These are phyloP conservation scores for Zingel zingel DNA, from an alignment of 2,113 vertebrate species.

Conservation along the genomic window DNA sequence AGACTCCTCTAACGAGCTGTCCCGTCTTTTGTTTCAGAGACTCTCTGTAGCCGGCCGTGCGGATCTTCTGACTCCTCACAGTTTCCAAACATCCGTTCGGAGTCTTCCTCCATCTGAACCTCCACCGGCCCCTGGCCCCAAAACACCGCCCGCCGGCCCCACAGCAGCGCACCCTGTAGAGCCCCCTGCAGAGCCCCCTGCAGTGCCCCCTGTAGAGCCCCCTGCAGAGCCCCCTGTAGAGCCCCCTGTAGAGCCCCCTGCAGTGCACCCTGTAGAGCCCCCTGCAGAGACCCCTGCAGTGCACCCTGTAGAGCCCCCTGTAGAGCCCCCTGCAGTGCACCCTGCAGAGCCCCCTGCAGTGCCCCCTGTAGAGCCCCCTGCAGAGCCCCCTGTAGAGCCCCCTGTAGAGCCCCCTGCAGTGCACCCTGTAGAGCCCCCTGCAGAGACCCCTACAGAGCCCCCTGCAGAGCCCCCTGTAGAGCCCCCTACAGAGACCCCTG, in stretches of 20 bases:
- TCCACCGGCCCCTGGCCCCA: not conserved
- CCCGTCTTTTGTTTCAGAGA: slow-evolving; percentile 62
- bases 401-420: no score
- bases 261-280: not conserved
- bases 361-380: no score
- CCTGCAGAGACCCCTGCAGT: not conserved
- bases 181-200: no score
- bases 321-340: not conserved
- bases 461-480: no score
- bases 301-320: no score
- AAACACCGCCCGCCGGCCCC: not conserved
- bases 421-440: not conserved
- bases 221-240: not conserved
- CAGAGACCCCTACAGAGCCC: slow-evolving; percentile 6
- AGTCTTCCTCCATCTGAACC: slow-evolving; percentile 13
- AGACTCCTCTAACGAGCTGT: not conserved
- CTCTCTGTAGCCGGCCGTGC: slow-evolving; percentile 1
- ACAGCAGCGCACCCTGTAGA: no score
- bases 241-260: no score
- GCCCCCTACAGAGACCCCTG: no score
- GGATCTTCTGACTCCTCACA: slow-evolving; percentile 31
- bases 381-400: no score
- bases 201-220: not conserved
- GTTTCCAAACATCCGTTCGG: slow-evolving; percentile 19
- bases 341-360: not conserved